These are phyloP conservation scores for Lepus timidus DNA, from an alignment of 2,113 vertebrate genomes.

Conservation along the genomic window DNA sequence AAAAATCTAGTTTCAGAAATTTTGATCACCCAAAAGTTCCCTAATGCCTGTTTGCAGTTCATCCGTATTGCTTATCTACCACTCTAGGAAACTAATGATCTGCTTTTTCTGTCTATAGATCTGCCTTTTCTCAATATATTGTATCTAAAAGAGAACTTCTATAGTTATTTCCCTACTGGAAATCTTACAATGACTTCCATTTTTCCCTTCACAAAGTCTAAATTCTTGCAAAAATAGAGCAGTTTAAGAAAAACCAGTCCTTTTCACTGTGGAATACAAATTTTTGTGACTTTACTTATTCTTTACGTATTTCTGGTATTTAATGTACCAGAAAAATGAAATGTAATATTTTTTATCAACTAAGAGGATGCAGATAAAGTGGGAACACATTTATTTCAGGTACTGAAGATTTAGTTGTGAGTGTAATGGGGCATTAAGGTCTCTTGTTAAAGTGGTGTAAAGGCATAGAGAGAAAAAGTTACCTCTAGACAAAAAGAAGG, in stretches of 20 bases:
- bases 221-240: not conserved
- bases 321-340: not conserved
- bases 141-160: conserved; percentile 39
- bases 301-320: not conserved
- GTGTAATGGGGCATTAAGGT: not conserved
- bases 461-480: not conserved
- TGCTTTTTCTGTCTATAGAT: not conserved
- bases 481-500: not conserved
- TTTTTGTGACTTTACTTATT: conserved; percentile 22
- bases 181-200: not conserved
- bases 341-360: not conserved
- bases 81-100: not conserved
- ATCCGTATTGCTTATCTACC: not conserved
- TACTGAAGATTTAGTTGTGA: not conserved
- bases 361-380: not conserved
- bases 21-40: not conserved
- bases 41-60: not conserved
- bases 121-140: not conserved
- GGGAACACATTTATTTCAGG: not conserved
- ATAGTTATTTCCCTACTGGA: not conserved
- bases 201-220: not conserved
- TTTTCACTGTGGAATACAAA: not conserved
- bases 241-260: not conserved
- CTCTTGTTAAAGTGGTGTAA: not conserved
- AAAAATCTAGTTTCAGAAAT: not conserved